Evolutionary conservation across 2,888 invertebrate genomes (phyloP).

Genomic region (Leptogaster cylindrica): DNA sequence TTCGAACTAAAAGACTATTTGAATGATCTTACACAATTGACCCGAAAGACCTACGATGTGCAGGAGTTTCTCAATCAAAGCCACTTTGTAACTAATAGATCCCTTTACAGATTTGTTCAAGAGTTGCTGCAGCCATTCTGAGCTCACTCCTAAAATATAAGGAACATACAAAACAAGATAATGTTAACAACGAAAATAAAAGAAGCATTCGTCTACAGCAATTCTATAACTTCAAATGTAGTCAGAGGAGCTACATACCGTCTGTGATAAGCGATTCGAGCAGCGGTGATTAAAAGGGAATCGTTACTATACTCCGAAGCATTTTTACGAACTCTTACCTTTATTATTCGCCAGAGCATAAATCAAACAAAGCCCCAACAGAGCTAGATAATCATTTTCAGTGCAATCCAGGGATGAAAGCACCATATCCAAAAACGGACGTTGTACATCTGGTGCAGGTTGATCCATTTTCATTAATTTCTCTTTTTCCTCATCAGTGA

Average conservation of each 20-base stretch:
- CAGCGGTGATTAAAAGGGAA: conserved; percentile 20
- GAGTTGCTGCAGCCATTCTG: conserved; percentile 80
- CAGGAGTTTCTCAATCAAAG: conserved; percentile 82
- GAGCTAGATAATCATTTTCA: conserved; percentile 93
- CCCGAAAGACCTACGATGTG: conserved; percentile 83
- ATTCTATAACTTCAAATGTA: conserved; percentile 2
- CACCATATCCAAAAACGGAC: conserved; percentile 85
- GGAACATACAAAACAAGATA: too few relatives aligned
- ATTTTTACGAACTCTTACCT: conserved; percentile 68
- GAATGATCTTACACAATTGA: conserved; percentile 72
- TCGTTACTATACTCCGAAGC: conserved; percentile 1
- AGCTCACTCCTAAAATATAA: conserved; percentile 86
- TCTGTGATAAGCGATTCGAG: conserved; percentile 19
- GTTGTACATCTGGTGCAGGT: conserved; percentile 51
- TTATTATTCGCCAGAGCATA: conserved; percentile 93
- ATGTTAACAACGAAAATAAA: too few relatives aligned
- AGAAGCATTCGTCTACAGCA: neutral
- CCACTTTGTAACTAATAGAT: conserved; percentile 77
- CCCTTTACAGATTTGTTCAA: conserved; percentile 70
- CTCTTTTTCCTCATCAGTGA: conserved; percentile 94
- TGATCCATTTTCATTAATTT: conserved; percentile 59
- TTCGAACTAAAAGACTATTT: conserved; percentile 12
- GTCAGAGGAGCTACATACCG: conserved; percentile 30
- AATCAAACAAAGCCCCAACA: conserved; percentile 89
- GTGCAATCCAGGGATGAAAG: conserved; percentile 84